A percentile compares a stretch with the other conserved stretches of the same genome.
Conservation (phyloP, 1,140 invertebrate species). For the Lanistes nyassanus region DNA sequence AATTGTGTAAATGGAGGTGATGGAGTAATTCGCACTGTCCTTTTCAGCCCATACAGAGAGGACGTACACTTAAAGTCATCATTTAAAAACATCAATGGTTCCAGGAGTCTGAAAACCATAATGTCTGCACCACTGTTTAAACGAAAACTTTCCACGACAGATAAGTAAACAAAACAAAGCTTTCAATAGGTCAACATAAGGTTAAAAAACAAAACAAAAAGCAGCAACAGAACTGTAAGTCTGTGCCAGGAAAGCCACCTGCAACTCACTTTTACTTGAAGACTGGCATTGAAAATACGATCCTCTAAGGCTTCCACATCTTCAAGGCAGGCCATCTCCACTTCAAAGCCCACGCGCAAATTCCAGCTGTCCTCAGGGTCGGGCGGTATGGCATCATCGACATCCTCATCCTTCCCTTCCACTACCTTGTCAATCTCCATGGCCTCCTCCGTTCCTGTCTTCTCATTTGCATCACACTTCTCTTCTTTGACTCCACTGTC, state of each 20-base stretch:
- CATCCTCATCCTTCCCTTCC: conserved; percentile 24
- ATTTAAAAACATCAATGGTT: too few species aligned
- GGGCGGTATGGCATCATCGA: conserved; percentile 47
- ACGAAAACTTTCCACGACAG: background rate
- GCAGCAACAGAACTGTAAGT: background rate
- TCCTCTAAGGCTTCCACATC: conserved; percentile 93
- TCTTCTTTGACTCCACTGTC: conserved; percentile 15
- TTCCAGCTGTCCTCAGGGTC: conserved; percentile 72
- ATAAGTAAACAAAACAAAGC: background rate
- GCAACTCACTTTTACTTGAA: conserved; percentile 80
- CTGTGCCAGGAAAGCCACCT: background rate
- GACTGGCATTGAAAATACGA: conserved; percentile 89
- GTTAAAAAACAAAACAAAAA: background rate
- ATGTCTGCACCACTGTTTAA: too few species aligned
- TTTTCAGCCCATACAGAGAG: too few species aligned
- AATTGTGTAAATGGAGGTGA: too few species aligned
- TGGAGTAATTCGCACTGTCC: too few species aligned
- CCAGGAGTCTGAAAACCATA: too few species aligned
- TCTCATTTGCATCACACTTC: conserved; percentile 6
- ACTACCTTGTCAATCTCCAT: conserved; percentile 29
- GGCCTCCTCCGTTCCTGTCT: conserved; percentile 10
- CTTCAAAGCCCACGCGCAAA: conserved; percentile 77
- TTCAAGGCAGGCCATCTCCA: conserved; percentile 84
- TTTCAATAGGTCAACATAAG: too few species aligned
- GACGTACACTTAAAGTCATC: too few species aligned